Conservation (phyloP, 2,888 invertebrate genomes). For the Platycnemis pennipes region DNA sequence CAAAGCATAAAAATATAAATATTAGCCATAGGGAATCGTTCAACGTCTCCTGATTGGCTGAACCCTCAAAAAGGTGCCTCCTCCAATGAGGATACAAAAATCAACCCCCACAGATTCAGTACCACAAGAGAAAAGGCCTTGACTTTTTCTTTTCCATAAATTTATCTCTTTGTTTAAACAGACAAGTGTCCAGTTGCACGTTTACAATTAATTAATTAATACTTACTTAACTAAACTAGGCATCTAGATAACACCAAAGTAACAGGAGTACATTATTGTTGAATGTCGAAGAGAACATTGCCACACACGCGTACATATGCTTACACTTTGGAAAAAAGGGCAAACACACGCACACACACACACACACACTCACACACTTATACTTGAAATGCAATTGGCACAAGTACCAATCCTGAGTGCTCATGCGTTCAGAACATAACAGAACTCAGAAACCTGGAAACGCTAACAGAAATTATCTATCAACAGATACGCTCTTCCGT, state of each 20-base stretch:
- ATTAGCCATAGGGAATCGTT: not conserved
- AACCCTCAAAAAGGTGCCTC: conserved; percentile 26
- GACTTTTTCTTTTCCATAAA: not conserved
- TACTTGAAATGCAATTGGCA: not conserved
- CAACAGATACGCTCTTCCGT: not conserved
- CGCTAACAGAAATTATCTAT: not conserved
- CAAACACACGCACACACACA: not conserved
- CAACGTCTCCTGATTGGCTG: not conserved
- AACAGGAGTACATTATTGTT: conserved; percentile 33
- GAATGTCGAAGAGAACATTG: conserved; percentile 37
- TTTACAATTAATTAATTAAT: conserved; percentile 42
- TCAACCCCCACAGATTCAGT: not conserved
- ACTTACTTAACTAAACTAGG: conserved; percentile 51
- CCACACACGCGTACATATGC: not conserved
- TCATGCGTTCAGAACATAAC: not conserved
- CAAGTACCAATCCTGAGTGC: not conserved
- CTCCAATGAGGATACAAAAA: conserved; percentile 23
- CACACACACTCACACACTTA: not conserved
- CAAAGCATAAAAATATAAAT: not conserved
- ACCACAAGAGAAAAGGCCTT: conserved; percentile 32
- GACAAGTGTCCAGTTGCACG: conserved; percentile 52
- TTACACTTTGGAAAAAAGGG: not conserved
- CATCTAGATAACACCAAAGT: conserved; percentile 54
- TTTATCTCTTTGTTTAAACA: conserved; percentile 18
- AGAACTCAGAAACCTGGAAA: not conserved